Evolutionary conservation across 2,797 vertebrate genomes (phyloP).

Genomic region (Selene dorsalis): DNA sequence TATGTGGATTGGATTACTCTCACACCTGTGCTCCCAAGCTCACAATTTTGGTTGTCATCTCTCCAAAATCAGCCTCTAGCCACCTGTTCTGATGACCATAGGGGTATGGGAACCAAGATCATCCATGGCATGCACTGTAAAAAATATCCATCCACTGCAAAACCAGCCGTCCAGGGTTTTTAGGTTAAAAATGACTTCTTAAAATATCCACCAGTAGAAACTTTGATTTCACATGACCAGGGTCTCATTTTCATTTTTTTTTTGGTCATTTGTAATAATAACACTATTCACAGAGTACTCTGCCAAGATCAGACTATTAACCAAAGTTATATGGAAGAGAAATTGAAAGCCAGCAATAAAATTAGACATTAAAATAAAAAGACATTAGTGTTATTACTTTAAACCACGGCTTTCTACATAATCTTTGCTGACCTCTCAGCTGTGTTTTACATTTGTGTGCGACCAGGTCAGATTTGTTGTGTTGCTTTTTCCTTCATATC

Average conservation of each 20-base stretch:
- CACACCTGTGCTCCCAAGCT: conserved; percentile 63
- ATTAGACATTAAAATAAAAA: no score
- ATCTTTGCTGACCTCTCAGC: neutral
- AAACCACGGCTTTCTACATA: neutral
- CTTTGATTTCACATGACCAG: neutral
- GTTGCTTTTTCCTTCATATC: neutral
- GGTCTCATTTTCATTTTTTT: neutral
- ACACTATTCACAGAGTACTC: neutral
- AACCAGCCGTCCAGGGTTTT: neutral
- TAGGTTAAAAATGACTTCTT: neutral
- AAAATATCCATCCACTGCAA: conserved; percentile 33
- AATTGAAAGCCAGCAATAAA: neutral
- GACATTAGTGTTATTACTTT: neutral
- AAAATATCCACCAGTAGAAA: neutral
- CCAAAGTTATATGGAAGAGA: neutral
- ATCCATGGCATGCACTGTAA: conserved; percentile 56
- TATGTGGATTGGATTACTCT: conserved; percentile 64
- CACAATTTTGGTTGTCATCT: conserved; percentile 59
- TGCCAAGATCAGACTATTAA: neutral
- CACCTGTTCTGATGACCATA: conserved; percentile 77
- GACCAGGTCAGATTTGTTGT: neutral
- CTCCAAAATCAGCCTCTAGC: conserved; percentile 73
- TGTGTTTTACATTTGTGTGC: neutral
- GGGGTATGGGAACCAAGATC: conserved; percentile 49
- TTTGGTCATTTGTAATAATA: neutral